Conservation (phyloP, 2,888 invertebrate species). For the Cylloceria caligata region DNA sequence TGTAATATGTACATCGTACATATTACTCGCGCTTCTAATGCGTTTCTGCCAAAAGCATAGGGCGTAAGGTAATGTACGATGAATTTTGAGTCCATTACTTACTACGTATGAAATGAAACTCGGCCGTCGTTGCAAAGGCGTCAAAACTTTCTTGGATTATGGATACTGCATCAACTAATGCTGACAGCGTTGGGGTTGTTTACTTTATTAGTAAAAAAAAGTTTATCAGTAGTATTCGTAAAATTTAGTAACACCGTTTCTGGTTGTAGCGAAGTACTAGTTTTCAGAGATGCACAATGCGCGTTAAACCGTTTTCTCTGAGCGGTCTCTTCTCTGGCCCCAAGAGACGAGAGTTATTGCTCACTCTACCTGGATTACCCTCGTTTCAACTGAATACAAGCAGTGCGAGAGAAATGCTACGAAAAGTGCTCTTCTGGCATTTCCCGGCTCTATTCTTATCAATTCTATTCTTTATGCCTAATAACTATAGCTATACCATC, state of each 20-base stretch:
- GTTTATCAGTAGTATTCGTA: constrained; percentile 46
- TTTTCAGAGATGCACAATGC: constrained; percentile 35
- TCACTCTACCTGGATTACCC: constrained; percentile 63
- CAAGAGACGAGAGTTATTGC: constrained; percentile 62
- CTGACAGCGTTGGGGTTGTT: constrained; percentile 41
- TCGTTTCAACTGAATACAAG: constrained; percentile 58
- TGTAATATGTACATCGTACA: background rate
- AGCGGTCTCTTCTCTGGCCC: constrained; percentile 28
- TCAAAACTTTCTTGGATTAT: background rate
- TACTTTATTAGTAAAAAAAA: constrained; percentile 55
- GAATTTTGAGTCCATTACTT: constrained; percentile 6
- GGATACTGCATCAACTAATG: constrained; percentile 28
- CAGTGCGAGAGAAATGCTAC: constrained; percentile 41
- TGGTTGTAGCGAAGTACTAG: background rate
- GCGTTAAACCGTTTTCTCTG: constrained; percentile 42
- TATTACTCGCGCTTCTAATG: background rate
- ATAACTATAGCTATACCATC: background rate
- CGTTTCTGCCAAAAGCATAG: background rate
- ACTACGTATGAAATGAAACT: constrained; percentile 16
- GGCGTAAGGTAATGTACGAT: background rate
- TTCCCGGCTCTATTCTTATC: constrained; percentile 47
- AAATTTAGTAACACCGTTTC: constrained; percentile 41
- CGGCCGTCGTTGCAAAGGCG: background rate
- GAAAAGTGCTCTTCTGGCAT: constrained; percentile 42
- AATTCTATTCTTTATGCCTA: constrained; percentile 36